Conservation (phyloP, 2,888 invertebrate species). For the Pyrochroa serraticornis region DNA sequence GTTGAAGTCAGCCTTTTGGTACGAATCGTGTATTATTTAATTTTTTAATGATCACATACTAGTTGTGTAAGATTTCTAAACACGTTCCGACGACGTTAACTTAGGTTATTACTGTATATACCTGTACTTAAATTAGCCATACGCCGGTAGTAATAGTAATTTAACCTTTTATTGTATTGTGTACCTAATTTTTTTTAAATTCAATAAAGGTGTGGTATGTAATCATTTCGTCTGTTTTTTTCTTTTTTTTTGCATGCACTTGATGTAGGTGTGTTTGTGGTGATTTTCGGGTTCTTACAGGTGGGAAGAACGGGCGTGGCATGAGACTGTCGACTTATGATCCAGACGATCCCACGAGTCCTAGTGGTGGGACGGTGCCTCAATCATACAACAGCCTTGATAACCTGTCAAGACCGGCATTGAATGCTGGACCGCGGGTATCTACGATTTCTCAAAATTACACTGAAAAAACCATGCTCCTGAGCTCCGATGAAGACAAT, state of each 20-base stretch:
- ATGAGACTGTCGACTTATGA: constrained; percentile 72
- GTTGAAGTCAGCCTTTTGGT: too few species aligned
- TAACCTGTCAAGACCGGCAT: constrained; percentile 46
- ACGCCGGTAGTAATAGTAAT: constrained; percentile 27
- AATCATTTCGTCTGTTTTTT: constrained; percentile 24
- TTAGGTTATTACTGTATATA: constrained; percentile 29
- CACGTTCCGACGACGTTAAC: neutral
- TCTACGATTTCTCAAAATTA: constrained; percentile 85
- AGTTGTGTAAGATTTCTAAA: constrained; percentile 1
- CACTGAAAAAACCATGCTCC: constrained; percentile 94
- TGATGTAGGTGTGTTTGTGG: neutral
- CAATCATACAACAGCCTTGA: constrained; percentile 52
- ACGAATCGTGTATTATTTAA: neutral
- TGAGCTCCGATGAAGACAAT: constrained; percentile 91
- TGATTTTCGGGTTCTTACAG: constrained; percentile 42
- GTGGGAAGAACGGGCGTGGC: constrained; percentile 70
- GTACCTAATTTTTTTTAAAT: constrained; percentile 43
- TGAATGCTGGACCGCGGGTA: constrained; percentile 69
- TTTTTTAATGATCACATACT: neutral
- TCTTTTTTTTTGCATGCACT: constrained; percentile 7
- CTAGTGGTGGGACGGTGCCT: constrained; percentile 53
- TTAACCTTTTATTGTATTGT: constrained; percentile 24
- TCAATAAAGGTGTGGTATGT: constrained; percentile 47
- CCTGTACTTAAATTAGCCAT: constrained; percentile 25
- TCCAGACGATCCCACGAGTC: constrained; percentile 68